A percentile compares a stretch with the other conserved stretches of the same genome.
These are phyloP conservation scores for Lutjanus argentimaculatus DNA, from an alignment of 2,797 vertebrate species.

Conservation along the genomic window DNA sequence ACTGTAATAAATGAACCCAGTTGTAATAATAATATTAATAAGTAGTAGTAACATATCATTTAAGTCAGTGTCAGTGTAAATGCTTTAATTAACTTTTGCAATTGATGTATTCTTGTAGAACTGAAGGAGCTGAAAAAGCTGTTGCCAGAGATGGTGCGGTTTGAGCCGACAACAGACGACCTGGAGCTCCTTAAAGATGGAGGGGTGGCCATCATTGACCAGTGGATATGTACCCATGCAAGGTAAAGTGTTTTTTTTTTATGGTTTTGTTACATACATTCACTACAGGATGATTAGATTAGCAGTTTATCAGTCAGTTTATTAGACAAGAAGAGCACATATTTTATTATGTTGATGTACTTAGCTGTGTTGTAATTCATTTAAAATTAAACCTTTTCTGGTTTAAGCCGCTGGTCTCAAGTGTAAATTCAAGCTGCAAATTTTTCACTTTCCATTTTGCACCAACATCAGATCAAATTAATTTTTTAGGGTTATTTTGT, in stretches of 20 bases:
- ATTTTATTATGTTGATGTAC: not conserved
- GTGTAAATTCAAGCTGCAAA: not conserved
- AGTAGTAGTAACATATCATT: not conserved
- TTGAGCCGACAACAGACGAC: conserved; percentile 90
- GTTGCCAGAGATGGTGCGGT: conserved; percentile 93
- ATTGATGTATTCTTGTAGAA: conserved; percentile 79
- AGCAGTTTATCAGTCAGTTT: not conserved
- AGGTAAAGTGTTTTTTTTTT: conserved; percentile 82
- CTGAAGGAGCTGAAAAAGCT: conserved; percentile 86
- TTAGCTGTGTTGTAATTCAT: not conserved
- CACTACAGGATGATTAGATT: not conserved
- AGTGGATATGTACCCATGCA: conserved; percentile 97
- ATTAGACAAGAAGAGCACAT: not conserved
- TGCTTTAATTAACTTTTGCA: not conserved
- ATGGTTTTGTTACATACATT: not conserved
- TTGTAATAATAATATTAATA: not conserved
- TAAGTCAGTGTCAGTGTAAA: not conserved
- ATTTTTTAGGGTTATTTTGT: too few species aligned
- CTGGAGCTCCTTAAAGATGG: conserved; percentile 94
- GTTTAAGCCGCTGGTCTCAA: not conserved
- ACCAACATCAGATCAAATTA: not conserved
- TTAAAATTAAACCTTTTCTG: not conserved
- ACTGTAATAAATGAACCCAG: not conserved
- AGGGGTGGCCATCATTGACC: conserved; percentile 97
- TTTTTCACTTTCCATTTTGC: not conserved